Base-by-base conservation (phyloP, 2,888 invertebrate genomes). In the Cryptocephalus primarius region DNA sequence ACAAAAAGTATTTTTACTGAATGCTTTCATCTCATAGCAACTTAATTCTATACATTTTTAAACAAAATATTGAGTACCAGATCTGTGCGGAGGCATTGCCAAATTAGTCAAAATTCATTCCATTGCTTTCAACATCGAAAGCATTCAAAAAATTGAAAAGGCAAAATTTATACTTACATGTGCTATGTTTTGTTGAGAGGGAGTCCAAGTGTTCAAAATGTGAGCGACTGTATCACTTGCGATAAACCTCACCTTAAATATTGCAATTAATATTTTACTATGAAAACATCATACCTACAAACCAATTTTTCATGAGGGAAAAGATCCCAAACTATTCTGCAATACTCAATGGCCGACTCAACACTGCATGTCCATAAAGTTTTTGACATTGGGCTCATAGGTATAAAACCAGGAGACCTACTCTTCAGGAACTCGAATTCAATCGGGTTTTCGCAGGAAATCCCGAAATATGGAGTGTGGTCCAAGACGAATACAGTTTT, bases 401-500 rank as follows among this genome's bases (percentile, higher is more conserved):
- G 86, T 45, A 86, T 84, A 57, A 83, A 78, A 44, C 82, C 82
- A 12, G 82, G 77, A 1, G 79, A 77, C 12, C 86, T 78, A 51
- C 77, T 75, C 70, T 84, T 83, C 4, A 80, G 75, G 43, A 82
- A 78, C 68, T 92, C 92, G 68, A 91, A 88, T 63, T 92, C 91
- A 54, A 90, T 79, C 1, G 82, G 80, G 64, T 81, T 82, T 56
- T 89, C 88, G 46, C 86, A 85, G 6, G 87, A 84, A 63, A 89
- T 83, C 22, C 88, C 85, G 68, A 96, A 94, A 64, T 88, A 88
- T 4, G 91, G 88, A 1, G 93, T 90, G 63, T 92, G 92, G 65
- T 99, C 97, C 57, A 99, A 71, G 14, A 97, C 89, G 69, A 97
- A 89, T 49, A 96, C 85, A 0, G 96, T 96, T 74, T 97, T 99